A percentile compares a stretch with the other conserved stretches of the same genome.
phyloP scores from a whole-genome alignment of 2,888 invertebrate species.

The Phaedon cochleariae region DNA sequence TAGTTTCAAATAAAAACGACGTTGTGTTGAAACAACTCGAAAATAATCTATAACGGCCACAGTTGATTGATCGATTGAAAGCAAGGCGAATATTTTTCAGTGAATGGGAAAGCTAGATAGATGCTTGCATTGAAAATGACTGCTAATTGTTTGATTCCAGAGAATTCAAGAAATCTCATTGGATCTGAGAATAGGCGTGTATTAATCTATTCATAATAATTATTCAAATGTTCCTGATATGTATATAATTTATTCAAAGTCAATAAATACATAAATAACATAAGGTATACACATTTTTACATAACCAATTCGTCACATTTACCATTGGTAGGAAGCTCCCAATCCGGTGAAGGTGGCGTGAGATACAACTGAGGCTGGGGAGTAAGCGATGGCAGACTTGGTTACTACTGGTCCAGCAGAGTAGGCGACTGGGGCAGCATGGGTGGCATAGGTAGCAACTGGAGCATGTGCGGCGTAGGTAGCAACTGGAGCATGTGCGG shows the following conservation, averaged over 20 bases:
- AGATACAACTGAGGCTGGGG: slow-evolving; percentile 70
- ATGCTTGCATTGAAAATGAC: no score
- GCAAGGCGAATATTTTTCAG: no score
- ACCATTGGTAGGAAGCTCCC: slow-evolving; percentile 72
- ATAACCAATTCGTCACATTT: slow-evolving; percentile 52
- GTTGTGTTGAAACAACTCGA: no score
- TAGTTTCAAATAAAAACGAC: no score
- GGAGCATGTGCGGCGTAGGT: slow-evolving; percentile 29
- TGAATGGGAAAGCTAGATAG: no score
- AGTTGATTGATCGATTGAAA: no score
- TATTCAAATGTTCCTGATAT: no score
- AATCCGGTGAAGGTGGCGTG: slow-evolving; percentile 73
- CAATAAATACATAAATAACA: slow-evolving; percentile 29
- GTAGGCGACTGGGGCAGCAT: slow-evolving; percentile 28
- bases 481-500: slow-evolving; percentile 42
- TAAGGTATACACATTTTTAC: slow-evolving; percentile 31
- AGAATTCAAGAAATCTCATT: no score
- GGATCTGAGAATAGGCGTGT: no score
- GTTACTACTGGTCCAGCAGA: slow-evolving; percentile 46
- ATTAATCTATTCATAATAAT: no score
- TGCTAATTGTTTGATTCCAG: no score
- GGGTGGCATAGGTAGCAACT: slow-evolving; percentile 37
- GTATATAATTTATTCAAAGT: slow-evolving; percentile 12
- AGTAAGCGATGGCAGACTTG: slow-evolving; percentile 63
- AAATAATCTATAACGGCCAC: no score